Percentiles rank a stretch among this genome's conserved stretches.
These are phyloP conservation scores for Rhorus exstirpatorius DNA, from an alignment of 2,888 invertebrate species.

Conservation along the genomic window DNA sequence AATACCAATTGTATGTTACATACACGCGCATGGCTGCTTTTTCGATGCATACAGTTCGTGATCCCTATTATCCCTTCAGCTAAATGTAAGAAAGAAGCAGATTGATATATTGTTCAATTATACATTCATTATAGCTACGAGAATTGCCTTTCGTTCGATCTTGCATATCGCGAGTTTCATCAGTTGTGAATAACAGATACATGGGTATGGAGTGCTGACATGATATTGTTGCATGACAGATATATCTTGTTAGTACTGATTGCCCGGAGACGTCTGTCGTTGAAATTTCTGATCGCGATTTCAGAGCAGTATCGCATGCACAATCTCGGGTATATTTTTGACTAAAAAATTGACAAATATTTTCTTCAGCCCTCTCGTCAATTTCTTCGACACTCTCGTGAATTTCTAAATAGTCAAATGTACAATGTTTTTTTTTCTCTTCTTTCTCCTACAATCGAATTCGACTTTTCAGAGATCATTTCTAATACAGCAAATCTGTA, in stretches of 20 bases:
- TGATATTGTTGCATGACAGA: constrained; percentile 11
- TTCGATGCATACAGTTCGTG: neutral
- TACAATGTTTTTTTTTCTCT: too few relatives aligned
- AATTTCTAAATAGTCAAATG: too few relatives aligned
- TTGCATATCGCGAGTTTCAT: constrained; percentile 1
- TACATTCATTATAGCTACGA: neutral
- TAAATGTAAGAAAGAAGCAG: neutral
- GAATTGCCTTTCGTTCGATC: constrained; percentile 10
- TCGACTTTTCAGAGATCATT: too few relatives aligned
- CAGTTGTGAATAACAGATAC: constrained; percentile 1
- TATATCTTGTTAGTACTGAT: constrained; percentile 7
- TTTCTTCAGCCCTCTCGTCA: too few relatives aligned
- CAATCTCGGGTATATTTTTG: too few relatives aligned
- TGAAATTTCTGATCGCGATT: neutral
- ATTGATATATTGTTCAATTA: constrained; percentile 3
- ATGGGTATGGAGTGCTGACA: neutral
- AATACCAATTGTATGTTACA: constrained; percentile 3
- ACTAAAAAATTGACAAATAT: too few relatives aligned
- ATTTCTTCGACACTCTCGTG: too few relatives aligned
- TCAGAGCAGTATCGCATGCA: neutral
- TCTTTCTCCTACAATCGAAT: too few relatives aligned
- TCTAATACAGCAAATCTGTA: too few relatives aligned
- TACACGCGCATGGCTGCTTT: neutral
- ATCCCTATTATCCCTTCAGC: constrained; percentile 19
- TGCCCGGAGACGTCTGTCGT: constrained; percentile 12